Evolutionary conservation across 2,888 invertebrate species (phyloP).

Genomic region (Cancer borealis): DNA sequence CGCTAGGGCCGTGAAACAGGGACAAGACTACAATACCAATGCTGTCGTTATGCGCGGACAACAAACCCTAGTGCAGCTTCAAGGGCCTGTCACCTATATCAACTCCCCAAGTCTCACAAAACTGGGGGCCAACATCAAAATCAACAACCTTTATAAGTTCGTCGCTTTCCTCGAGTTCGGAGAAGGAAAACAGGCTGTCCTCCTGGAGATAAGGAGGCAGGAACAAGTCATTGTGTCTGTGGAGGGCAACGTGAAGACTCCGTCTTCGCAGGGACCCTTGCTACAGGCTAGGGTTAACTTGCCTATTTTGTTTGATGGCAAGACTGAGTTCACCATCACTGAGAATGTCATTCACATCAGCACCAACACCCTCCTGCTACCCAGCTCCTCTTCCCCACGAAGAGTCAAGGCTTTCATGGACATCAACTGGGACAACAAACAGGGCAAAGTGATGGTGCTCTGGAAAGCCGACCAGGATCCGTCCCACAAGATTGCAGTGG

Average conservation of each 20-base stretch:
- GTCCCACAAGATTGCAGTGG: constrained; percentile 10
- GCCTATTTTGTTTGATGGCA: constrained; percentile 28
- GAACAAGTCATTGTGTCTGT: neutral
- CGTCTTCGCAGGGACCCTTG: neutral
- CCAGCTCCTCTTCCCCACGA: neutral
- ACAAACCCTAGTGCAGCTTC: neutral
- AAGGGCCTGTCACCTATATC: constrained; percentile 50
- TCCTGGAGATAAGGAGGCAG: neutral
- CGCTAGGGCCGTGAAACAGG: neutral
- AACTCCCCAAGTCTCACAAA: neutral
- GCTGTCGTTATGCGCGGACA: neutral
- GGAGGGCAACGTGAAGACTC: neutral
- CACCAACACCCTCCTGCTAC: constrained; percentile 34
- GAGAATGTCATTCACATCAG: constrained; percentile 24
- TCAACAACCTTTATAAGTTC: constrained; percentile 6
- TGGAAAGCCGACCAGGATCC: constrained; percentile 66
- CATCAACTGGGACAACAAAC: constrained; percentile 15
- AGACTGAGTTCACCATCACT: constrained; percentile 24
- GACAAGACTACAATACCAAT: neutral
- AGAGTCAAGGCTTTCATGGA: constrained; percentile 52
- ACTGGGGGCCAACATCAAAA: constrained; percentile 31
- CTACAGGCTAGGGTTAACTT: neutral
- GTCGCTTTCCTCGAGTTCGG: neutral
- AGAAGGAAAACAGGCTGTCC: neutral
- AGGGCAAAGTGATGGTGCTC: neutral